These are phyloP conservation scores for Sminthopsis crassicaudata DNA, from an alignment of 2,113 vertebrate species.

Conservation along the genomic window DNA sequence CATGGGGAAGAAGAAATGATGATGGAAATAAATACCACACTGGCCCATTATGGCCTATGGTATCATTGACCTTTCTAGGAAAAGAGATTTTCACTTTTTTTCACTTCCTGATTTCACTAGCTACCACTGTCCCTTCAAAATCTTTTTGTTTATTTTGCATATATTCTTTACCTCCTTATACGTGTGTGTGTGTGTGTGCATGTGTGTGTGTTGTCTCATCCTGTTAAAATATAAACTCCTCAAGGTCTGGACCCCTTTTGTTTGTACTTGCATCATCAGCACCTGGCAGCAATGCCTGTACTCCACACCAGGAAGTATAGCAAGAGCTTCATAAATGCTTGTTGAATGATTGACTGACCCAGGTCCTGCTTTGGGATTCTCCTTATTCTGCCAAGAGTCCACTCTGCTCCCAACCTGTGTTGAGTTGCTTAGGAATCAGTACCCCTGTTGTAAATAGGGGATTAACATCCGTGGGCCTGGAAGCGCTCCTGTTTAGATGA, in stretches of 20 bases:
- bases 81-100: not conserved
- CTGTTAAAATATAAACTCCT: not conserved
- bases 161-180: not conserved
- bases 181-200: rapidly evolving
- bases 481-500: not conserved
- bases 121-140: not conserved
- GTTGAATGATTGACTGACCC: not conserved
- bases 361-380: not conserved
- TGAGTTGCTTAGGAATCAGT: not conserved
- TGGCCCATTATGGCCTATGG: not conserved
- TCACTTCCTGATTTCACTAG: not conserved
- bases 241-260: not conserved
- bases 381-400: not conserved
- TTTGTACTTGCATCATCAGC: not conserved
- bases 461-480: not conserved
- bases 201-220: not conserved
- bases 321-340: not conserved
- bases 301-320: not conserved
- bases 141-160: not conserved
- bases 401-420: not conserved
- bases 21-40: not conserved
- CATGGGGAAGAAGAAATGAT: not conserved
- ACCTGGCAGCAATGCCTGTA: not conserved
- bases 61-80: not conserved
- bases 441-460: not conserved